These are phyloP conservation scores for Poeciliopsis gracilis DNA, from an alignment of 2,797 vertebrate genomes.

Conservation along the genomic window DNA sequence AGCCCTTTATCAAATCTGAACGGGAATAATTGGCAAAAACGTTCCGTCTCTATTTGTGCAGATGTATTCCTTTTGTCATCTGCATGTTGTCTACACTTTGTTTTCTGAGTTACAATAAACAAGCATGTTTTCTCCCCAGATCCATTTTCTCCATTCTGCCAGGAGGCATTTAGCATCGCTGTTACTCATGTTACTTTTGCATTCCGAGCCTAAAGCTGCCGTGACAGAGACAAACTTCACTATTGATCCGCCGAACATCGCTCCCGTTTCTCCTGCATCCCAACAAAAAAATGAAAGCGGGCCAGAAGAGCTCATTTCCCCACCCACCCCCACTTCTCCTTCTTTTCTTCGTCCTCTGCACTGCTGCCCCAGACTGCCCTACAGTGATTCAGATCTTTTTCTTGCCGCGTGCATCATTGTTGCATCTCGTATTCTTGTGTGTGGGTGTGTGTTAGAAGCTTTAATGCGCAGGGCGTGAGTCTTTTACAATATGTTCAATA, in stretches of 20 bases:
- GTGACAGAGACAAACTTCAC: slow-evolving; percentile 66
- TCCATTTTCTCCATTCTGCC: slow-evolving; percentile 25
- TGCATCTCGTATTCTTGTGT: slow-evolving; percentile 28
- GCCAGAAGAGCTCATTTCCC: slow-evolving; percentile 51
- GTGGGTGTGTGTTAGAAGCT: slow-evolving; percentile 47
- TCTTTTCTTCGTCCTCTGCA: slow-evolving; percentile 58
- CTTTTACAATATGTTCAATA: slow-evolving; percentile 76
- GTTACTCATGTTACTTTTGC: slow-evolving; percentile 30
- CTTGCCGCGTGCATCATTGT: slow-evolving; percentile 44
- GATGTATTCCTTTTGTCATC: background rate
- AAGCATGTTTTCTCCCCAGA: slow-evolving; percentile 14
- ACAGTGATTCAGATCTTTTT: slow-evolving; percentile 61
- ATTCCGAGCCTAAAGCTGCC: slow-evolving; percentile 50
- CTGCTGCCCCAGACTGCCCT: slow-evolving; percentile 65
- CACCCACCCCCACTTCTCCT: slow-evolving; percentile 22
- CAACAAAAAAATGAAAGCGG: slow-evolving; percentile 68
- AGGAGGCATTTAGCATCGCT: slow-evolving; percentile 30
- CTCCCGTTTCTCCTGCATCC: slow-evolving; percentile 44
- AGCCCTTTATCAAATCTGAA: background rate
- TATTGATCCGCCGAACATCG: slow-evolving; percentile 61
- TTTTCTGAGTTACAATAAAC: slow-evolving; percentile 12
- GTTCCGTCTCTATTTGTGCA: background rate
- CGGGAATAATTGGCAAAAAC: background rate
- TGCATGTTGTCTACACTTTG: background rate
- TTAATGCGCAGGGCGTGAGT: slow-evolving; percentile 67